Percentiles rank a stretch among this genome's conserved stretches.
Evolutionary conservation across 53 echinoderm and acorn worm species (phyloP).

Genomic region (Antedon mediterranea): DNA sequence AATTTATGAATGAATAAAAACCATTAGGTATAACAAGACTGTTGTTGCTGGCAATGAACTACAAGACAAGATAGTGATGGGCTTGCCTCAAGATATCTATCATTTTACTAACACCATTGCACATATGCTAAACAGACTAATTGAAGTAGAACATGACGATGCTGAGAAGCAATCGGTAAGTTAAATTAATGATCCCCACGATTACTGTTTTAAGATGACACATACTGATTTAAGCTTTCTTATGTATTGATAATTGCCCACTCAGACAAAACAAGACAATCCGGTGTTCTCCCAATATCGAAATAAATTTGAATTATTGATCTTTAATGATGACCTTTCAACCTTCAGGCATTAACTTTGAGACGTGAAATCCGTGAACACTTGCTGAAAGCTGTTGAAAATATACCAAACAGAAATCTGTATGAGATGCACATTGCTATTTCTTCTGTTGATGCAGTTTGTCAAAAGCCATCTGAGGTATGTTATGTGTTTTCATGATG

Average conservation of each 20-base stretch:
- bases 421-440: neutral
- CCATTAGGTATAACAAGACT: constrained; percentile 69
- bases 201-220: too few relatives aligned
- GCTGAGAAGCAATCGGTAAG: neutral
- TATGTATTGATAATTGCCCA: too few relatives aligned
- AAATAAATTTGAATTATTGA: too few relatives aligned
- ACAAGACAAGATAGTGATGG: constrained; percentile 30
- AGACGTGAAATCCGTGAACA: neutral
- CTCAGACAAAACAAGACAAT: too few relatives aligned
- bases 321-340: too few relatives aligned
- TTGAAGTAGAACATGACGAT: constrained; percentile 3
- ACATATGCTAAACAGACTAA: constrained; percentile 40
- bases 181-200: too few relatives aligned
- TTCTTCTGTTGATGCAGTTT: neutral
- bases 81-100: constrained; percentile 39
- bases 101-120: constrained; percentile 32
- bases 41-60: constrained; percentile 32
- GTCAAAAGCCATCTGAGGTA: neutral
- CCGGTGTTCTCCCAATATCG: too few relatives aligned
- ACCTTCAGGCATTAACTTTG: neutral
- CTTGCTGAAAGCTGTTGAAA: neutral
- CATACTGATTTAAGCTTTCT: too few relatives aligned
- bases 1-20: constrained; percentile 31
- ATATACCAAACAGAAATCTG: neutral
- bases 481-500: too few relatives aligned